Base-by-base conservation (phyloP, 1,140 invertebrate genomes). In the Drosophila tsacasi region DNA sequence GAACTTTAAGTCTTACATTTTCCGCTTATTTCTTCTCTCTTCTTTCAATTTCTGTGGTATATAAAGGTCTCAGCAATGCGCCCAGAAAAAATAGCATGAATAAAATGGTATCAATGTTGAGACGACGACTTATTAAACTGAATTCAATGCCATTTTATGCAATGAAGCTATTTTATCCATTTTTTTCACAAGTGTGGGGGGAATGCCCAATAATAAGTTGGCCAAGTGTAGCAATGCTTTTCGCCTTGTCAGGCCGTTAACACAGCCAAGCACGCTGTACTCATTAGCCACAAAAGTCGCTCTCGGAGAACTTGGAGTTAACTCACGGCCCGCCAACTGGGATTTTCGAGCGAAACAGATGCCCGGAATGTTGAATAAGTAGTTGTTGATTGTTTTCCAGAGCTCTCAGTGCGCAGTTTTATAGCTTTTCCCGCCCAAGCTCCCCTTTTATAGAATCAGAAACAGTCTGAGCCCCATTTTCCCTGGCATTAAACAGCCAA, bases 161-260 rank as follows among this genome's bases (percentile, higher is more conserved):
- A 55, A 55, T 55, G 21, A n/a, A n/a, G 27, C 27, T 37, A 17
- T 50, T 32, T n/a, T 50, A 30, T 5, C 1, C 2, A 10, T 13
- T 13, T 44, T 62, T 65, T 42, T 42, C 17, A 13, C 50, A 6
- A 50, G 35, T 60, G 66, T 72, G 21, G 67, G 63, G 64, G 64
- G 15, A 73, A 61, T 37, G 54, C 67, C 69, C 54, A 73, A 73
- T 52, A 73, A 72, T 73, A 73, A 72, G 69, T 73, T 60, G 67
- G 30, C 54, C 67, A 73, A 73, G 67, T 73, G 35, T 73, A 47
- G 68, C 67, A 73, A 73, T 52, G 40, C 9, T 47, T 42, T 73
- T 35, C 4, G 35, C 67, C 54, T 72, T 58, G 69, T 73, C 69
- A 72, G 69, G 42, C 66, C 66, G 52, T 73, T 59, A 72, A 73